Evolutionary conservation across 2,888 invertebrate species (phyloP).

Genomic region (Sminthurinus aureus): DNA sequence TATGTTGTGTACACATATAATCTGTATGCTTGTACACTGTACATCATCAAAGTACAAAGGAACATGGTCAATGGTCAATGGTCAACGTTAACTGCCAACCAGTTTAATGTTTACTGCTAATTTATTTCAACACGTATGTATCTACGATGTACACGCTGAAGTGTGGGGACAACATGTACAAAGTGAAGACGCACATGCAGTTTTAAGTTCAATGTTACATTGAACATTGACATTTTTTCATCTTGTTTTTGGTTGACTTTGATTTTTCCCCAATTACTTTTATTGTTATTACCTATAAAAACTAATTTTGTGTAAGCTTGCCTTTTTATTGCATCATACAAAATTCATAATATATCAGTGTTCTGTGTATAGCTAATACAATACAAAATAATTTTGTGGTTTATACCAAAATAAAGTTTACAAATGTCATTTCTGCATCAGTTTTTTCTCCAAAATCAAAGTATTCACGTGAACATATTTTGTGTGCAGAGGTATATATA

Average conservation of each 20-base stretch:
- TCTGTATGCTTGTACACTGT: neutral
- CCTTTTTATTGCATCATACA: no score
- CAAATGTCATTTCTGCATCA: no score
- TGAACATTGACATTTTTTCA: conserved; percentile 30
- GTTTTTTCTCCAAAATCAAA: no score
- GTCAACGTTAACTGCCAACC: conserved; percentile 17
- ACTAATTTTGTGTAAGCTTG: no score
- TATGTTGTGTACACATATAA: neutral
- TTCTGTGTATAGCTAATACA: no score
- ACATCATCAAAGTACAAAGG: no score
- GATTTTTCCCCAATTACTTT: conserved; percentile 10
- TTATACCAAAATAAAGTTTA: no score
- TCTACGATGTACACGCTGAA: neutral
- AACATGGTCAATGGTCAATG: neutral
- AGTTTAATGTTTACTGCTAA: conserved; percentile 31
- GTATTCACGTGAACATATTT: no score
- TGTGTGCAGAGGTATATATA: no score
- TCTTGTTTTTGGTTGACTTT: conserved; percentile 30
- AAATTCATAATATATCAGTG: no score
- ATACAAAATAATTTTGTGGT: no score
- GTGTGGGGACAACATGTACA: neutral
- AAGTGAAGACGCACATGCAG: neutral
- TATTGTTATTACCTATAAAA: no score
- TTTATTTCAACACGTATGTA: neutral
- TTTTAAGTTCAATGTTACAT: conserved; percentile 34